phyloP scores from a whole-genome alignment of 2,797 vertebrate genomes.

The Vireo griseus region DNA sequence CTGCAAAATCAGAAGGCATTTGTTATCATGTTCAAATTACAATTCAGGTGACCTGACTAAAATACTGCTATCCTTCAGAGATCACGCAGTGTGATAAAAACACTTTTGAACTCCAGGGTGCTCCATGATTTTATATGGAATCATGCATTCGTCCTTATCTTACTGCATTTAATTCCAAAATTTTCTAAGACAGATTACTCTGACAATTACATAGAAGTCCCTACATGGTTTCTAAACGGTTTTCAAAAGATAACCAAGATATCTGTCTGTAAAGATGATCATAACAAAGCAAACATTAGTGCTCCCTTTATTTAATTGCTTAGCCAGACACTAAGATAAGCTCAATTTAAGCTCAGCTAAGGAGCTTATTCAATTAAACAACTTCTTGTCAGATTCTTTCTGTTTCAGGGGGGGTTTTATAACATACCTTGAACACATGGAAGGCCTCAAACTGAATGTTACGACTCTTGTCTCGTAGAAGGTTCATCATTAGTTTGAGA shows the following conservation, averaged over 20 bases:
- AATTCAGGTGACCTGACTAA: background rate
- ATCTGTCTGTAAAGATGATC: background rate
- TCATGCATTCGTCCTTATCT: background rate
- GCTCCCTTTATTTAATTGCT: background rate
- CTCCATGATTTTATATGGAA: background rate
- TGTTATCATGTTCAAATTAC: background rate
- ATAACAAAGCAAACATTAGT: background rate
- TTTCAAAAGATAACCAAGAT: background rate
- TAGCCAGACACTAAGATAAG: background rate
- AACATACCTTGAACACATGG: slow-evolving; percentile 82
- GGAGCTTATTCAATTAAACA: background rate
- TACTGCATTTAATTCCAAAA: background rate
- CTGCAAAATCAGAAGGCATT: background rate
- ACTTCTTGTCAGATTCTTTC: background rate
- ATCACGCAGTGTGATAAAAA: background rate
- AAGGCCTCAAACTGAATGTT: slow-evolving; percentile 89
- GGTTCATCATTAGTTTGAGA: slow-evolving; percentile 87
- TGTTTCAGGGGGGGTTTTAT: background rate
- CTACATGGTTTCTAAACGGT: background rate
- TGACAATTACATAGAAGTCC: background rate
- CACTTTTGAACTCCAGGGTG: background rate
- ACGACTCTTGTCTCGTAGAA: slow-evolving; percentile 85
- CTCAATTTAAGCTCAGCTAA: background rate
- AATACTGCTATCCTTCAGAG: background rate
- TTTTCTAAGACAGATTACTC: background rate